Evolutionary conservation across 2,113 vertebrate genomes (phyloP), one percentile per base, ranked within the genome.

Genomic region (Paratilapia polleni): DNA sequence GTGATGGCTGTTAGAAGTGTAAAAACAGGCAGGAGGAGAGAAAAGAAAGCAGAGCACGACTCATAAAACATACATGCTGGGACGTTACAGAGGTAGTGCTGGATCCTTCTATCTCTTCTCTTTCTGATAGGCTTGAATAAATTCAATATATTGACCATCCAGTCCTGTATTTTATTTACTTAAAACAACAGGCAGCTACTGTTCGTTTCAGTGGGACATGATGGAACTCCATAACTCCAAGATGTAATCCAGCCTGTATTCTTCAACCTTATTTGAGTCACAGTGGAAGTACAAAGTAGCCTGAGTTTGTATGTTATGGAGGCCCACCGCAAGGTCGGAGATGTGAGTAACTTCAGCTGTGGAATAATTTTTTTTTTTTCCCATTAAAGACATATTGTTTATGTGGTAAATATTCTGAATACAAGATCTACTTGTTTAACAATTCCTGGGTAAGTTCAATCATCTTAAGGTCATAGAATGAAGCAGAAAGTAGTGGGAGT

Each of bases 1-100:
- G 63, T 87, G 88, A 92, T 15, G 87, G 82, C 56, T 81, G 61
- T 60, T 83, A 66, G 77, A 87, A 74, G 87, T 87, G 86, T 80
- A 70, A 88, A 90, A 89, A 78, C 80, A 70, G 74, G 68, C 66
- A 57, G 78, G n/a, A 43, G 41, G 22, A 54, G 6, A 60, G 64
- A 17, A 26, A 70, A 49, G 68, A 28, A 38, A 62, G 75, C 31
- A 24, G 68, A 77, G 52, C 38, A 38, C 59, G 58, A 58, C 63
- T 86, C 59, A 86, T 90, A 64, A 90, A 86, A 86, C 77, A 88
- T 83, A 56, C 57, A 81, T 79, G 63, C 62, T 58, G 57, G 20
- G 68, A 73, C 19, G 11, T 2, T 73, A 77, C 54, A 83, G 63
- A 77, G 77, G 84, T 8, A 57, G 43, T 2, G 17, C 57, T 31